Conservation (phyloP, 2,113 vertebrate genomes). For the Emydura subglobosa region DNA sequence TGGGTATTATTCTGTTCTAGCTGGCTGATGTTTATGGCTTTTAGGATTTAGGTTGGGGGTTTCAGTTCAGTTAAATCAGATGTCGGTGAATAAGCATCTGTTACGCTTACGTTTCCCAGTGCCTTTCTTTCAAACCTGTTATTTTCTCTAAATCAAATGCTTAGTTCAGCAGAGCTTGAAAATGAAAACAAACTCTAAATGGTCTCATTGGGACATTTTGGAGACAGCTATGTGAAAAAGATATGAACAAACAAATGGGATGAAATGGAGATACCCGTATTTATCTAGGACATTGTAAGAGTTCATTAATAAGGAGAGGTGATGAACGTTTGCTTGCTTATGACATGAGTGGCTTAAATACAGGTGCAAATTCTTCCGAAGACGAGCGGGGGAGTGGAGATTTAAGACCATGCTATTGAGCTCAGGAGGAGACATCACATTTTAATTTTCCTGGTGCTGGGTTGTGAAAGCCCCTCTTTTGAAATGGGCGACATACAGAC, state of each 20-base stretch:
- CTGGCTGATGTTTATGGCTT: constrained; percentile 67
- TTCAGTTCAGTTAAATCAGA: constrained; percentile 66
- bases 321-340: not conserved
- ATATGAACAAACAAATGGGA: not conserved
- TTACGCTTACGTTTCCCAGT: constrained; percentile 68
- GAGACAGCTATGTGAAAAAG: constrained; percentile 29
- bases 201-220: constrained; percentile 56
- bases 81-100: constrained; percentile 70
- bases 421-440: not conserved
- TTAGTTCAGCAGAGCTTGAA: constrained; percentile 70
- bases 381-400: not conserved
- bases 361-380: not conserved
- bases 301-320: not conserved
- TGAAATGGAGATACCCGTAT: not conserved
- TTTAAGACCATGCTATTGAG: not conserved
- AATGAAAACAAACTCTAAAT: constrained; percentile 66
- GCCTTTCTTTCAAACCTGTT: constrained; percentile 70
- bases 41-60: constrained; percentile 45
- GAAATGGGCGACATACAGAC: not conserved
- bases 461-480: not conserved
- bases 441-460: not conserved
- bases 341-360: not conserved
- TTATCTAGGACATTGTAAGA: constrained; percentile 22
- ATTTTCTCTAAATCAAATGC: constrained; percentile 74
- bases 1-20: constrained; percentile 67